Percentiles rank a stretch among this genome's conserved stretches.
These are phyloP conservation scores for Tetranychus piercei DNA, from an alignment of 2,888 invertebrate species.

Conservation along the genomic window DNA sequence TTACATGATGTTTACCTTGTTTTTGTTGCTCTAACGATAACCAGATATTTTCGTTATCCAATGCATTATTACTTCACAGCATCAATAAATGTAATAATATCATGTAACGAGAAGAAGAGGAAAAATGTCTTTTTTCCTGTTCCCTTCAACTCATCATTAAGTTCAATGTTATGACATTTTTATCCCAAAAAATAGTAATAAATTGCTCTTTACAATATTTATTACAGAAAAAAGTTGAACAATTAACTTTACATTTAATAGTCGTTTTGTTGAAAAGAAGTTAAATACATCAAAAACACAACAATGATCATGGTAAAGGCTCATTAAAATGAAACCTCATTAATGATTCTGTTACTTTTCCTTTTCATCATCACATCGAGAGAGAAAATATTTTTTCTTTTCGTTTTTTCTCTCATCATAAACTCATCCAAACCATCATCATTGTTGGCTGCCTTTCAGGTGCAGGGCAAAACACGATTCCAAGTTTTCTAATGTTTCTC, in stretches of 20 bases:
- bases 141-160: not conserved
- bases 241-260: not conserved
- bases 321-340: not conserved
- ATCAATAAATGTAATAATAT: not conserved
- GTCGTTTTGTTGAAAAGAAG: not conserved
- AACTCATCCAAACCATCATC: too few relatives aligned
- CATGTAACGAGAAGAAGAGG: not conserved
- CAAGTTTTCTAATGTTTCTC: too few relatives aligned
- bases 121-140: not conserved
- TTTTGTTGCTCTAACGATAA: too few relatives aligned
- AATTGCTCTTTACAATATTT: too few relatives aligned
- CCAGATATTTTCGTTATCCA: too few relatives aligned
- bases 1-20: too few relatives aligned
- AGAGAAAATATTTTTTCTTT: not conserved
- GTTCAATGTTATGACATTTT: not conserved
- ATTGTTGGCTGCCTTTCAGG: too few relatives aligned
- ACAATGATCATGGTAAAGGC: not conserved
- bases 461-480: too few relatives aligned
- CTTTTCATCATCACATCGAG: not conserved
- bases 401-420: not conserved
- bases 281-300: not conserved
- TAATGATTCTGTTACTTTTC: too few relatives aligned
- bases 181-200: too few relatives aligned
- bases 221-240: not conserved
- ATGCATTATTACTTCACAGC: too few relatives aligned